Base-by-base conservation (phyloP, 2,888 invertebrate genomes). In the Chaetogeoica ovagalla region DNA sequence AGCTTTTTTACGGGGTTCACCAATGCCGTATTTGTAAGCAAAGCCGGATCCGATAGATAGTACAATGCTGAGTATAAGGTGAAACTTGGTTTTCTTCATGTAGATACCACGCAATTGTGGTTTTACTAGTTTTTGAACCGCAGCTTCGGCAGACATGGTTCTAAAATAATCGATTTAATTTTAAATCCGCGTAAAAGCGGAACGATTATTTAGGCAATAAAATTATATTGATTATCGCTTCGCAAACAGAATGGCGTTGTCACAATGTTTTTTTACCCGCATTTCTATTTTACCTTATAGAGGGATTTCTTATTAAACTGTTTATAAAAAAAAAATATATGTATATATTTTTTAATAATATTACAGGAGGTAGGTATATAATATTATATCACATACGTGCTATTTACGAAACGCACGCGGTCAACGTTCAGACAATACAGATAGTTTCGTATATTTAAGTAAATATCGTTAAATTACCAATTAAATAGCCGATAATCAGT, bases 21-120 rank as follows among this genome's bases (percentile, higher is more conserved):
- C 88, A 37, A 91, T 83, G 0, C 89, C 55, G 0, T 88, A 4
- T 84, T 91, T 90, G 82, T 87, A 87, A 1, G 82, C 43, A 1
- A 85, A 0, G 1, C 86, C 86, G 4, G 60, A 70, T 9, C 65
- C 2, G 1, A 85, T 7, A 2, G 85, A 84, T 4, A 84, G 86
- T 1, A 86, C 85, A 0, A 87, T 81, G 1, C 90, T 89, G 81
- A 89, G 86, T 0, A 86, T 83, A n/a, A 94, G 79, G 82, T 89
- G 88, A 21, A 85, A 87, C 85, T 89, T 91, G 72, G 93, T 91
- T 84, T 90, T 89, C 0, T 88, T 84, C 83, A 89, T 87, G 83
- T 93, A 90, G 52, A 94, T 88, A 57, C 93, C 90, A 71, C 92
- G 89, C 86, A 95, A 88, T 81, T 91, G 87, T 1, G 95, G 94